Conservation (phyloP, 23 tunicate genomes). For the Ascidia mentula region DNA sequence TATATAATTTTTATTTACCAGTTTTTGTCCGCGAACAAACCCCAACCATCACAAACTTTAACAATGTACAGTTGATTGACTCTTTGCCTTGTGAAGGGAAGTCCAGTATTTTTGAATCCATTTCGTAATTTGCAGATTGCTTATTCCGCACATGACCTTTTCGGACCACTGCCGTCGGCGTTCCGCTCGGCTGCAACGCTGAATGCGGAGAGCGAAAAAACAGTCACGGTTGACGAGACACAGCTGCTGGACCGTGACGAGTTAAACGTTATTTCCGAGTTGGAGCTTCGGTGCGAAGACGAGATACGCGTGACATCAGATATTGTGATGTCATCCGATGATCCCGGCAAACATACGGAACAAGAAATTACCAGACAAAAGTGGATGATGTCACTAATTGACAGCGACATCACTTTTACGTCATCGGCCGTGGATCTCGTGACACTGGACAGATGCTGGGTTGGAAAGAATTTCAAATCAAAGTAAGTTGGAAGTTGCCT, state of each 20-base stretch:
- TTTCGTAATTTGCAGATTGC: slow-evolving; percentile 29
- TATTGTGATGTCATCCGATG: neutral
- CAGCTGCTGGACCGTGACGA: slow-evolving; percentile 22
- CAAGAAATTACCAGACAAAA: slow-evolving; percentile 46
- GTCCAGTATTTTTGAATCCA: too few relatives aligned
- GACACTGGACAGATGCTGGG: slow-evolving; percentile 44
- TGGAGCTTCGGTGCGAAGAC: slow-evolving; percentile 48
- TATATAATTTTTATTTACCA: too few relatives aligned
- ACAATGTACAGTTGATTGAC: too few relatives aligned
- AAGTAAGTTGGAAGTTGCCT: neutral
- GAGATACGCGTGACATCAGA: slow-evolving; percentile 36
- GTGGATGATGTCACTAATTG: slow-evolving; percentile 43
- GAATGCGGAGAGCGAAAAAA: slow-evolving; percentile 12
- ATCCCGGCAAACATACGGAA: neutral
- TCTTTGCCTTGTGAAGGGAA: too few relatives aligned
- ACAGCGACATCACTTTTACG: slow-evolving; percentile 36
- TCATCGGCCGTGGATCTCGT: slow-evolving; percentile 55
- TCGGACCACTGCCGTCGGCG: slow-evolving; percentile 38
- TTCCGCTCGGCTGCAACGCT: slow-evolving; percentile 16
- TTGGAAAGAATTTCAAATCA: slow-evolving; percentile 17
- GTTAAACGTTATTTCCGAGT: slow-evolving; percentile 26
- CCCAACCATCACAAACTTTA: too few relatives aligned
- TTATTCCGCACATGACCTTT: slow-evolving; percentile 36
- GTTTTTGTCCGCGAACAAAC: too few relatives aligned
- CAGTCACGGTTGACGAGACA: slow-evolving; percentile 38